phyloP scores from a whole-genome alignment of 2,113 vertebrate genomes.

The Malurus elegans region DNA sequence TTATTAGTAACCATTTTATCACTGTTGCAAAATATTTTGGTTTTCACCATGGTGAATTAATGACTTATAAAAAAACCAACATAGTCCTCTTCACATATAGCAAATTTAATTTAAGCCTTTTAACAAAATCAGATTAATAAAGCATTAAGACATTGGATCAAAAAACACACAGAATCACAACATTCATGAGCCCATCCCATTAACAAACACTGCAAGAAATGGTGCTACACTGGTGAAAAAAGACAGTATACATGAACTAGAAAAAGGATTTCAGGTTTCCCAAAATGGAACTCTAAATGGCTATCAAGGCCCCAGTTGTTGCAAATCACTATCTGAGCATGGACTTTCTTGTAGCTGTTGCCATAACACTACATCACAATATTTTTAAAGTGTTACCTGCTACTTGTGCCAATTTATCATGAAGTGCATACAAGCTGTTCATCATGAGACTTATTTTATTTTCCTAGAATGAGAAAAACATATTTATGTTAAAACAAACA shows the following conservation, averaged over 20 bases:
- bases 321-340: neutral
- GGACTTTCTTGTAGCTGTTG: neutral
- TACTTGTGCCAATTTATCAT: conserved; percentile 88
- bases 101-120: neutral
- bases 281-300: neutral
- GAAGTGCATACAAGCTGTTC: conserved; percentile 88
- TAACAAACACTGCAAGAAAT: neutral
- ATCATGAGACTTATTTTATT: conserved; percentile 81
- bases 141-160: neutral
- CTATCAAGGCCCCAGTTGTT: neutral
- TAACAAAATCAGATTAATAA: neutral
- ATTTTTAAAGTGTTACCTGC: conserved; percentile 81
- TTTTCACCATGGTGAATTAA: neutral
- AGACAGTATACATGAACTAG: neutral
- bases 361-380: neutral
- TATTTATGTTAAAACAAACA: neutral
- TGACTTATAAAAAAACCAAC: neutral
- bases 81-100: neutral
- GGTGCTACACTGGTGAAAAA: neutral
- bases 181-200: neutral
- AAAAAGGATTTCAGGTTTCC: neutral
- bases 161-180: neutral
- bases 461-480: conserved; percentile 73
- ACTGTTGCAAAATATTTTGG: neutral
- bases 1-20: neutral